Evolutionary conservation across 2,888 invertebrate genomes (phyloP).

Genomic region (Germaria angustata): DNA sequence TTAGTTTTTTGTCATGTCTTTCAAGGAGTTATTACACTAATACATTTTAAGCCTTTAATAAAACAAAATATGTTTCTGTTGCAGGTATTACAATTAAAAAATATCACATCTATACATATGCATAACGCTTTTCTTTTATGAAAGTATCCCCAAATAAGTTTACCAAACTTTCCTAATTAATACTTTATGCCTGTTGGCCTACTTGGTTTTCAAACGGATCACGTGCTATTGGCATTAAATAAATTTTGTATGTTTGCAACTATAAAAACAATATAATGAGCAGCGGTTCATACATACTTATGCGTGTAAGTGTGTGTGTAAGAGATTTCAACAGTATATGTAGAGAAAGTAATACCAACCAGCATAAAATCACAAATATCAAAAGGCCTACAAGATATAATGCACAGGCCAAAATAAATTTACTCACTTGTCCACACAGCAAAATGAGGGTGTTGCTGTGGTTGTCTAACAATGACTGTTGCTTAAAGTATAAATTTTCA

Average conservation of each 20-base stretch:
- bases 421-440: not conserved
- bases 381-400: constrained; percentile 6
- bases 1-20: too few species aligned
- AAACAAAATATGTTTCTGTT: not conserved
- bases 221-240: constrained; percentile 43
- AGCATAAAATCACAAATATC: not conserved
- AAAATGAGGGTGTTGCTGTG: not conserved
- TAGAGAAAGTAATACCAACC: not conserved
- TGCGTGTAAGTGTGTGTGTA: not conserved
- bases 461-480: constrained; percentile 28
- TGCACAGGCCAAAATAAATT: not conserved
- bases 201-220: not conserved
- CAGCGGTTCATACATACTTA: too few species aligned
- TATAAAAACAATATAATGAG: constrained; percentile 28
- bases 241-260: constrained; percentile 39
- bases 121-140: not conserved
- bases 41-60: not conserved
- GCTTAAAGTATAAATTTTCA: not conserved
- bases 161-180: constrained; percentile 44
- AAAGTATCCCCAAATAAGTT: constrained; percentile 15
- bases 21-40: not conserved
- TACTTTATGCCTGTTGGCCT: constrained; percentile 20
- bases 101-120: not conserved
- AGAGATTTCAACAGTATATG: not conserved
- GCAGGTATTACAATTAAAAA: not conserved